Conservation (phyloP, 2,113 vertebrate genomes). For the Cnemophilus loriae region DNA sequence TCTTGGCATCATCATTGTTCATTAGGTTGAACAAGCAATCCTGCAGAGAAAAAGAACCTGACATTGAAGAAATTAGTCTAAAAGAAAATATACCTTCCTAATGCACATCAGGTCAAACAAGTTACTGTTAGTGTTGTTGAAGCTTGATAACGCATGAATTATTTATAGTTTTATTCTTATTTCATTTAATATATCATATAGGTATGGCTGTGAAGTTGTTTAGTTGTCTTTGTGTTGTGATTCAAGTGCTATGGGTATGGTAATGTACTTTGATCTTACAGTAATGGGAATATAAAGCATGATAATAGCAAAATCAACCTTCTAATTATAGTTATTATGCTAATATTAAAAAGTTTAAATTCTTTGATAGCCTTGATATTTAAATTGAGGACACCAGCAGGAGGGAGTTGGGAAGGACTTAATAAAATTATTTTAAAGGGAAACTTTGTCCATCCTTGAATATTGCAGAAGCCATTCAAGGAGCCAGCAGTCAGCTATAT, state of each 20-base stretch:
- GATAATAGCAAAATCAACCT: not conserved
- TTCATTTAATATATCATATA: not conserved
- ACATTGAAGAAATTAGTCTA: not conserved
- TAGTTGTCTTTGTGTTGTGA: slow-evolving; percentile 1
- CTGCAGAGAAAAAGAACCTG: not conserved
- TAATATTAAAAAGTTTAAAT: not conserved
- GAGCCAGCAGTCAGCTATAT: not conserved
- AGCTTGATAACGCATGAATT: not conserved
- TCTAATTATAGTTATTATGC: not conserved
- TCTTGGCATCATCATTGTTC: not conserved
- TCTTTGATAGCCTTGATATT: not conserved
- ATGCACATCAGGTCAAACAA: not conserved
- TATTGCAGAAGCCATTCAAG: not conserved
- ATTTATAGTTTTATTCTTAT: not conserved
- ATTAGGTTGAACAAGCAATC: not conserved
- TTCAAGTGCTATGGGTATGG: not conserved
- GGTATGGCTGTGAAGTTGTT: not conserved
- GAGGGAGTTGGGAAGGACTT: not conserved
- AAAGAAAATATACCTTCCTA: not conserved
- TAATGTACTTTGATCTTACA: slow-evolving; percentile 8
- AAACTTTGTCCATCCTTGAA: not conserved
- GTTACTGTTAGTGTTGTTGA: not conserved
- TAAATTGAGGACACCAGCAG: not conserved
- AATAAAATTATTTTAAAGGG: not conserved
- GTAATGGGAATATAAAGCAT: slow-evolving; percentile 5